These are phyloP conservation scores for Orthosia incerta DNA, from an alignment of 2,888 invertebrate genomes.

Conservation along the genomic window DNA sequence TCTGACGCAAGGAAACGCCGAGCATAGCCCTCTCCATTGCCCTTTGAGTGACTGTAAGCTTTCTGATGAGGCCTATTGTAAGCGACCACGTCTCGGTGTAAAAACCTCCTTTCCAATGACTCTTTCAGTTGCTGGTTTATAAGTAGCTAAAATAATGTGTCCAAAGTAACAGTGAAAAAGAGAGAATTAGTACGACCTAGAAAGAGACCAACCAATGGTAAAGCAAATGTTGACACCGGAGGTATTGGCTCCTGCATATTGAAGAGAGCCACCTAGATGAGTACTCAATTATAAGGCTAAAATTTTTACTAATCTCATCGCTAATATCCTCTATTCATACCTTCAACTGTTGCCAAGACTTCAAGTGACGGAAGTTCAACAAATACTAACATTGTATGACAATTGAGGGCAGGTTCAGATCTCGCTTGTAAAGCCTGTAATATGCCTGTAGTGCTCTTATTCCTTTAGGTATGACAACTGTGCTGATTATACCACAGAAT, in stretches of 20 bases:
- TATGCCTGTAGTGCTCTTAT: conserved; percentile 53
- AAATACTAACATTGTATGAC: conserved; percentile 43
- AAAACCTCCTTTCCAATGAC: too few relatives aligned
- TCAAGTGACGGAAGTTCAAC: conserved; percentile 35
- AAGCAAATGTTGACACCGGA: too few relatives aligned
- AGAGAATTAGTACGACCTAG: background rate
- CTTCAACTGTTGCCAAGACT: conserved; percentile 8
- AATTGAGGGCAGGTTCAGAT: conserved; percentile 42
- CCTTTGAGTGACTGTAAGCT: too few relatives aligned
- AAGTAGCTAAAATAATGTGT: too few relatives aligned
- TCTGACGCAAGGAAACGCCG: too few relatives aligned
- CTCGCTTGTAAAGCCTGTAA: conserved; percentile 32
- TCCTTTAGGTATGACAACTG: conserved; percentile 43
- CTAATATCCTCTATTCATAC: conserved; percentile 31
- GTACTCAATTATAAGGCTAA: too few relatives aligned
- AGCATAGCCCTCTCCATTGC: too few relatives aligned
- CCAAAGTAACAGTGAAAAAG: background rate
- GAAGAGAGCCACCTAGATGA: too few relatives aligned
- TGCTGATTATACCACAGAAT: conserved; percentile 56
- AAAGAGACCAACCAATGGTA: background rate
- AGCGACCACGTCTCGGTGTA: too few relatives aligned
- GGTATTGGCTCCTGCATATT: too few relatives aligned
- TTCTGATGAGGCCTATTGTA: too few relatives aligned
- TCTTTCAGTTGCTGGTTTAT: background rate
- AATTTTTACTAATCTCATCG: background rate